Base-by-base conservation (phyloP, 1,140 invertebrate genomes). In the Trichonephila clavipes region DNA sequence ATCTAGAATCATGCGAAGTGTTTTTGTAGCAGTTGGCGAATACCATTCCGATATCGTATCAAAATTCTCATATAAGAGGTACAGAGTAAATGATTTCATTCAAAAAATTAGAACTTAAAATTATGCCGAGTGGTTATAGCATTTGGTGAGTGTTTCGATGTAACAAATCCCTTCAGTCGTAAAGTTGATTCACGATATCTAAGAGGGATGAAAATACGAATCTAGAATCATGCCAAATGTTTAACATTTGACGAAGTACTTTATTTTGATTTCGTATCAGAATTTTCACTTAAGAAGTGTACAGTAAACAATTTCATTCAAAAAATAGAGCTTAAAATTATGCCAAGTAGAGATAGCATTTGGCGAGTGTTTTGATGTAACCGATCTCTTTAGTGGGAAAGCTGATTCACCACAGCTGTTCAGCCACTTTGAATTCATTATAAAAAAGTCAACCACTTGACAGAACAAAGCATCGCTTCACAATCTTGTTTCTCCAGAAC, bases 351-450 rank as follows among this genome's bases (percentile, higher is more conserved):
- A 14, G 72, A 77, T 77, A 77, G 16, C 18, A 77, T 77, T 77
- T 77, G 72, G 72, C 72, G 72, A 77, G 72, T 14, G 66, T 18
- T 77, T 18, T 0, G 72, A 77, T 77, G 72, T 77, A 77, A 77
- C 72, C 34, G 72, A 77, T 77, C 72, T 40, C 28, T 18, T 18
- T 8, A 77, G 72, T 77, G 72, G 72, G 72, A 77, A 77, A 77
- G 72, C 34, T 77, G 72, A 77, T 77, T 77, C 72, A 77, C 72
- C 72, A 77, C 72, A 77, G 72, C 72, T 77, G 72, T 77, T 77
- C 72, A 77, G 18, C 72, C 72, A 77, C 72, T 77, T 34, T 77
- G 28, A 77, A 77, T 16, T 6, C 16, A 18, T 12, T 4, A 72
- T 28, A 6, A 6, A 34, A 77, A 16, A 6, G 72, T 8, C 72